phyloP scores from a whole-genome alignment of 2,888 invertebrate species.

The Sinhomidia bicolor region DNA sequence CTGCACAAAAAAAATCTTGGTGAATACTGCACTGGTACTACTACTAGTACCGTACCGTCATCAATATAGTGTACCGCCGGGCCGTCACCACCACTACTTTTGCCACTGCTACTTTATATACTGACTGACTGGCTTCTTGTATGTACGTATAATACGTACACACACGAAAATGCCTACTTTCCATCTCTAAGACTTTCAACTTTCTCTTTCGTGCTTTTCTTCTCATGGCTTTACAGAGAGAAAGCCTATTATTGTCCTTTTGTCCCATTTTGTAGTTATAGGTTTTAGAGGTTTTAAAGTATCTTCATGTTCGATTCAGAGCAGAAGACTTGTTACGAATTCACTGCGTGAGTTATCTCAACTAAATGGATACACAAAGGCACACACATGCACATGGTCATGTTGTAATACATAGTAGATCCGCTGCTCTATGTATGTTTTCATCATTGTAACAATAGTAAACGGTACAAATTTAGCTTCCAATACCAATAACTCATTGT shows the following conservation, averaged over 20 bases:
- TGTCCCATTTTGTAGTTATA: constrained; percentile 33
- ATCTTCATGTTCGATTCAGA: background rate
- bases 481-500: constrained; percentile 5
- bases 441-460: background rate
- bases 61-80: no score
- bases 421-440: no score
- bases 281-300: constrained; percentile 35
- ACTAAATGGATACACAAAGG: background rate
- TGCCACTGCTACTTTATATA: background rate
- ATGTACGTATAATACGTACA: background rate
- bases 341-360: background rate
- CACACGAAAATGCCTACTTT: no score
- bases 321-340: background rate
- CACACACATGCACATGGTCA: no score
- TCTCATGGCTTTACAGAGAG: constrained; percentile 8
- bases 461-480: background rate
- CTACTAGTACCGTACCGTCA: no score
- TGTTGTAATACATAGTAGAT: background rate
- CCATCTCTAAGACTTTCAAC: background rate
- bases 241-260: constrained; percentile 42
- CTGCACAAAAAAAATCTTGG: constrained; percentile 4
- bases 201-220: constrained; percentile 2
- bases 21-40: no score
- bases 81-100: background rate
- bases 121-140: background rate